These are phyloP conservation scores for Chrysogorgia sp. DNA, from an alignment of 92 coral and sea anemone genomes.

Conservation along the genomic window DNA sequence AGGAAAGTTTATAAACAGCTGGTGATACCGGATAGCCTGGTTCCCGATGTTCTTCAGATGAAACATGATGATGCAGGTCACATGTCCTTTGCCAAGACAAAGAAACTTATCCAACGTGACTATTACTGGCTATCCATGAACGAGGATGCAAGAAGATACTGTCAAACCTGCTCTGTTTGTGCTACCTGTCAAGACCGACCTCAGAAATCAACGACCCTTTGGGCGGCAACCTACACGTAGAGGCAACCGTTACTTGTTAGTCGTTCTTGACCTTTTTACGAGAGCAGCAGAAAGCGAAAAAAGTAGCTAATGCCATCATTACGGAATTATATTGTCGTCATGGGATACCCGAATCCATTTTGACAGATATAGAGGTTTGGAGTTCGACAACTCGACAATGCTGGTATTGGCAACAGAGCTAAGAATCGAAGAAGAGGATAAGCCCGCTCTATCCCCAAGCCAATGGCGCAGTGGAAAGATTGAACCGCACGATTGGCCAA, in stretches of 20 bases:
- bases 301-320: too few species aligned
- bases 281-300: too few species aligned
- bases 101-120: background rate
- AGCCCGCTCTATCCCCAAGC: conserved; percentile 33
- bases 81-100: background rate
- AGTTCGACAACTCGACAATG: conserved; percentile 34
- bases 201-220: too few species aligned
- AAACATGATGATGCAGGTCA: conserved; percentile 3
- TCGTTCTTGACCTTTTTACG: too few species aligned
- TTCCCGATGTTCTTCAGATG: background rate
- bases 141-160: background rate
- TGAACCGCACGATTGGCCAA: conserved; percentile 24
- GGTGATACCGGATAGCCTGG: background rate
- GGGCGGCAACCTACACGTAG: too few species aligned
- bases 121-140: conserved; percentile 4
- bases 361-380: too few species aligned
- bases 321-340: too few species aligned
- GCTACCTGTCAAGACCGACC: conserved; percentile 8
- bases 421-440: conserved; percentile 38
- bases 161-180: conserved; percentile 26
- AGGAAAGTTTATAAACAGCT: background rate
- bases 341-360: too few species aligned
- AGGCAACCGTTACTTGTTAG: too few species aligned
- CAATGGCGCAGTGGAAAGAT: conserved; percentile 31
- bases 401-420: conserved; percentile 20